A percentile compares a stretch with the other conserved stretches of the same genome.
Evolutionary conservation across 2,797 vertebrate species (phyloP).

Genomic region (Xerus rutilus): DNA sequence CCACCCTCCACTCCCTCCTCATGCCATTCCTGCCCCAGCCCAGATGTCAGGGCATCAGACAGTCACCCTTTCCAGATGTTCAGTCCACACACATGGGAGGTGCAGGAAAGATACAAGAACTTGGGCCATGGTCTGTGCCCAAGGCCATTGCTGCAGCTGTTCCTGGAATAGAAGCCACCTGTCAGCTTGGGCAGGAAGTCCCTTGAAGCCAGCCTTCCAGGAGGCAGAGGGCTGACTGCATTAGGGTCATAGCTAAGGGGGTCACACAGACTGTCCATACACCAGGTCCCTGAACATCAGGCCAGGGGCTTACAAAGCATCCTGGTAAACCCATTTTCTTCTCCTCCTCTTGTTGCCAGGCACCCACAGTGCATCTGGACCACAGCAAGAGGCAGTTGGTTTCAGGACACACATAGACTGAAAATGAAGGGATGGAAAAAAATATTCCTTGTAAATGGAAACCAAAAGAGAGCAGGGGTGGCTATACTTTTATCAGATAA

Average conservation of each 20-base stretch:
- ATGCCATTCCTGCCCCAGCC: background rate
- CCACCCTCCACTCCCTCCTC: background rate
- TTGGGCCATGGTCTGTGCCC: background rate
- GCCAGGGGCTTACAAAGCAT: background rate
- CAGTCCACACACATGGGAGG: background rate
- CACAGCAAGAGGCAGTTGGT: background rate
- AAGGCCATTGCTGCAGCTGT: background rate
- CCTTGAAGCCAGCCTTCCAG: background rate
- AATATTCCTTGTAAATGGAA: background rate
- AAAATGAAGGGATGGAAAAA: background rate
- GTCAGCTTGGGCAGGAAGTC: background rate
- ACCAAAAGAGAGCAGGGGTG: background rate
- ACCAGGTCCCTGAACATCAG: background rate
- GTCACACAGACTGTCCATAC: background rate
- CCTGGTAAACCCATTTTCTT: background rate
- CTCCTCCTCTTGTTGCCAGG: constrained; percentile 6
- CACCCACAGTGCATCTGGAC: constrained; percentile 31
- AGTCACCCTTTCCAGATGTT: background rate
- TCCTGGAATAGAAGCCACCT: background rate
- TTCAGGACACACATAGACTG: background rate
- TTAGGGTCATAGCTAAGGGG: background rate
- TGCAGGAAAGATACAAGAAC: background rate
- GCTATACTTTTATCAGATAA: background rate
- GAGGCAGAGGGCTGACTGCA: background rate
- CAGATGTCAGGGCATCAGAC: background rate